These are phyloP conservation scores for Stratiomys singularior DNA, from an alignment of 2,888 invertebrate species.

Conservation along the genomic window DNA sequence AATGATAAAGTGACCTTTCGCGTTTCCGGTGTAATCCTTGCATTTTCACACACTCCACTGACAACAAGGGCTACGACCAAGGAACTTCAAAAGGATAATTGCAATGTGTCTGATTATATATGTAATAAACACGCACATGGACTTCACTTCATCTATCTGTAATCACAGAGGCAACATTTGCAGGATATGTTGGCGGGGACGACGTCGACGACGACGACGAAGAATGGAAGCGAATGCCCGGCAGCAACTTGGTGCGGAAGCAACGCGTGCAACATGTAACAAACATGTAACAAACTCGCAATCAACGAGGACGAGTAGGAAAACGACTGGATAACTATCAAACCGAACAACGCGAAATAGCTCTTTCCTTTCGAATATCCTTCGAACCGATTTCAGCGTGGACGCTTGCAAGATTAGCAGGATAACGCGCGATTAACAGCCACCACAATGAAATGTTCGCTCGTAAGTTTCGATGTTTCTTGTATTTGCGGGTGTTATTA, in stretches of 20 bases:
- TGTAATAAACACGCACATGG: constrained; percentile 16
- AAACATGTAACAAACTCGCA: constrained; percentile 25
- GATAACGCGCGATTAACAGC: background rate
- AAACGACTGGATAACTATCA: background rate
- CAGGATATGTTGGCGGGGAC: background rate
- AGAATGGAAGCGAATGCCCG: constrained; percentile 22
- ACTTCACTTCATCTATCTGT: constrained; percentile 12
- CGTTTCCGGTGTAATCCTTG: background rate
- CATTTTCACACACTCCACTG: background rate
- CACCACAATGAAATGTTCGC: background rate
- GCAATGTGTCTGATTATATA: no score
- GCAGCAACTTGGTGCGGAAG: constrained; percentile 1
- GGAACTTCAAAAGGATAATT: no score
- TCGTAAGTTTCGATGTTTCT: constrained; percentile 10
- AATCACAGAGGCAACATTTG: constrained; percentile 8
- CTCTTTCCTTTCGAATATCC: no score
- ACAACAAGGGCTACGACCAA: no score
- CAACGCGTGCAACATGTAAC: constrained; percentile 33
- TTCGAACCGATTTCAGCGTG: no score
- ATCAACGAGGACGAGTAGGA: background rate
- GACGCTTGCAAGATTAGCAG: background rate
- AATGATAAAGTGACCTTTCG: background rate
- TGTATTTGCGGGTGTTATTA: constrained; percentile 17
- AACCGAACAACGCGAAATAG: background rate
- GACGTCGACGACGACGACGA: background rate